phyloP scores from a whole-genome alignment of 2,113 vertebrate genomes.

The Trichechus manatus region DNA sequence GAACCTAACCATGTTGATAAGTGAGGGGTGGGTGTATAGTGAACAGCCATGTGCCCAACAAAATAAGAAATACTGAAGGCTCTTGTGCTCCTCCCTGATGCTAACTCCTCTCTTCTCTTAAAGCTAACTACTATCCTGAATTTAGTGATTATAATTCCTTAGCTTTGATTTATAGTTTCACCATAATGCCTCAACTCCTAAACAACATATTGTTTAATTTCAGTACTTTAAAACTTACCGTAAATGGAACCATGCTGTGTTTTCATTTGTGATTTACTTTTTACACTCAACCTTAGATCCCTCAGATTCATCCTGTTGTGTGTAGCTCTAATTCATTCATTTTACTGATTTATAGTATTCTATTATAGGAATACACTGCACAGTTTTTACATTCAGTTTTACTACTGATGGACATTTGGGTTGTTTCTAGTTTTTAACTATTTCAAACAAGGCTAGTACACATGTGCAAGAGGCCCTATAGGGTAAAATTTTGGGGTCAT shows the following conservation, averaged over 20 bases:
- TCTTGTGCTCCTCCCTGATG: neutral
- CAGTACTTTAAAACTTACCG: neutral
- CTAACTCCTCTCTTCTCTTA: neutral
- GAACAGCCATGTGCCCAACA: neutral
- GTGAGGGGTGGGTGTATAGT: neutral
- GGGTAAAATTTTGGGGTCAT: neutral
- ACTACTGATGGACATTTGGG: neutral
- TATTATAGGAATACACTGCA: neutral
- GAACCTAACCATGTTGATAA: no score
- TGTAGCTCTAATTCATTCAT: neutral
- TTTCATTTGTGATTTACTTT: neutral
- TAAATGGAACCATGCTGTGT: neutral
- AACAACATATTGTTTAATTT: neutral
- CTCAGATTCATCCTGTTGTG: neutral
- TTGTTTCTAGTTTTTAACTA: neutral
- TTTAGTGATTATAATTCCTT: neutral
- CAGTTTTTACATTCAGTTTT: neutral
- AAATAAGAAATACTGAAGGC: neutral
- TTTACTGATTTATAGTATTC: neutral
- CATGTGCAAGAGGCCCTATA: neutral
- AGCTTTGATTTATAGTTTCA: neutral
- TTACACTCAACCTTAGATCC: neutral
- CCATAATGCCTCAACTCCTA: neutral
- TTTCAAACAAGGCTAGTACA: neutral
- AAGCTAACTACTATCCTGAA: neutral